phyloP scores from a whole-genome alignment of 2,113 vertebrate genomes.

The Pao palembangensis region DNA sequence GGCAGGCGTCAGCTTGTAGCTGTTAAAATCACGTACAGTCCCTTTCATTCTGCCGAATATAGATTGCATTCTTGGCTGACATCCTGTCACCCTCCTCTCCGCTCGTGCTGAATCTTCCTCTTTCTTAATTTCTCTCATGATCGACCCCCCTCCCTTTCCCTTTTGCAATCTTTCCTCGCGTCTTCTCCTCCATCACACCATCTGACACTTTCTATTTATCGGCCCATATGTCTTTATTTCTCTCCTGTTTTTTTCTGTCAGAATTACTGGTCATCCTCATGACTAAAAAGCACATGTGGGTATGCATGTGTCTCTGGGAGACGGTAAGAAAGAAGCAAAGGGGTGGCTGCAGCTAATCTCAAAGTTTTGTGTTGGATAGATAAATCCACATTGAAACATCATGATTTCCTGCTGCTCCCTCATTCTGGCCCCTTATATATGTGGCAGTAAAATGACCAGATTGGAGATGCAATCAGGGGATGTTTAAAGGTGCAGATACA shows the following conservation, averaged over 20 bases:
- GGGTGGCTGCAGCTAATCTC: conserved; percentile 10
- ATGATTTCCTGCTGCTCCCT: conserved; percentile 49
- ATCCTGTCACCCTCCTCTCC: conserved; percentile 47
- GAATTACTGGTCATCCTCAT: conserved; percentile 31
- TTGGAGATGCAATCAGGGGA: too few species aligned
- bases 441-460: too few species aligned
- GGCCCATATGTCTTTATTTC: conserved; percentile 51
- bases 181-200: conserved; percentile 64
- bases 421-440: too few species aligned
- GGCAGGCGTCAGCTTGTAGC: background rate
- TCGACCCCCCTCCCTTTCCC: conserved; percentile 55
- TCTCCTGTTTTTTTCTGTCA: conserved; percentile 33
- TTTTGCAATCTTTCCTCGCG: conserved; percentile 46
- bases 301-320: background rate
- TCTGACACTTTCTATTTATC: conserved; percentile 70
- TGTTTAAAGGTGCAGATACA: too few species aligned
- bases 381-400: conserved; percentile 25
- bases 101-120: conserved; percentile 42
- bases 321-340: conserved; percentile 7
- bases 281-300: conserved; percentile 4
- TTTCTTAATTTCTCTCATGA: conserved; percentile 62
- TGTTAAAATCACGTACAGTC: background rate
- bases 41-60: conserved; percentile 46
- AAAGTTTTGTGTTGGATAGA: conserved; percentile 26
- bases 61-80: conserved; percentile 57